These are phyloP conservation scores for Lerema accius DNA, from an alignment of 1,140 invertebrate genomes.

Conservation along the genomic window DNA sequence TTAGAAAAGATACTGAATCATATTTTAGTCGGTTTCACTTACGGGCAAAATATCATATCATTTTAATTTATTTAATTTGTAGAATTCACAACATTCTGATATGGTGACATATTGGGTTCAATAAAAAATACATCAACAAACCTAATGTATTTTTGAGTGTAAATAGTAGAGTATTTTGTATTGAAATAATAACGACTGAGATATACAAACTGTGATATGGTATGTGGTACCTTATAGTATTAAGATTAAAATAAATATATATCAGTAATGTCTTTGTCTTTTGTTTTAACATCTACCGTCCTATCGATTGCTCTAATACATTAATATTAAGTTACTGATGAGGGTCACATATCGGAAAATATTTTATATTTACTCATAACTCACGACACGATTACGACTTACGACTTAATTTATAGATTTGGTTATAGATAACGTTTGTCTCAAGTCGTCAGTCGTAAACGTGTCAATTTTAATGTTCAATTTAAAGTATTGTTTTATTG, in stretches of 20 bases:
- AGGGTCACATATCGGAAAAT: not conserved
- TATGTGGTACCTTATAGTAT: constrained; percentile 32
- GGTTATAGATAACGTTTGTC: not conserved
- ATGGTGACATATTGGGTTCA: too few species aligned
- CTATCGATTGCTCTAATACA: constrained; percentile 1
- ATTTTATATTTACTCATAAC: constrained; percentile 8
- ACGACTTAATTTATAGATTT: not conserved
- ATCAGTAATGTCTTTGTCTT: constrained; percentile 14
- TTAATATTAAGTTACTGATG: not conserved
- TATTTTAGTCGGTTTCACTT: too few species aligned
- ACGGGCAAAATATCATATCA: too few species aligned
- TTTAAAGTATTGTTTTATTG: constrained; percentile 22
- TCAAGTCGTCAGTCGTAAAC: not conserved
- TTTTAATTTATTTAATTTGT: too few species aligned
- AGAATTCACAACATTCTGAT: too few species aligned
- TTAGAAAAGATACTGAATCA: too few species aligned
- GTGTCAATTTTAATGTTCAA: constrained; percentile 14
- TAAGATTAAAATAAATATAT: constrained; percentile 29
- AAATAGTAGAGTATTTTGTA: constrained; percentile 1
- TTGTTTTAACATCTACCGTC: constrained; percentile 19
- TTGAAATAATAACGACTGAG: too few species aligned
- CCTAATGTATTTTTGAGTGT: not conserved
- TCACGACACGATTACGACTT: constrained; percentile 2
- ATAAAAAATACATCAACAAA: not conserved
- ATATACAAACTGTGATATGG: constrained; percentile 40